Evolutionary conservation across 2,797 vertebrate species (phyloP), one percentile per base, ranked within the genome.

Genomic region (Lacerta viridis): DNA sequence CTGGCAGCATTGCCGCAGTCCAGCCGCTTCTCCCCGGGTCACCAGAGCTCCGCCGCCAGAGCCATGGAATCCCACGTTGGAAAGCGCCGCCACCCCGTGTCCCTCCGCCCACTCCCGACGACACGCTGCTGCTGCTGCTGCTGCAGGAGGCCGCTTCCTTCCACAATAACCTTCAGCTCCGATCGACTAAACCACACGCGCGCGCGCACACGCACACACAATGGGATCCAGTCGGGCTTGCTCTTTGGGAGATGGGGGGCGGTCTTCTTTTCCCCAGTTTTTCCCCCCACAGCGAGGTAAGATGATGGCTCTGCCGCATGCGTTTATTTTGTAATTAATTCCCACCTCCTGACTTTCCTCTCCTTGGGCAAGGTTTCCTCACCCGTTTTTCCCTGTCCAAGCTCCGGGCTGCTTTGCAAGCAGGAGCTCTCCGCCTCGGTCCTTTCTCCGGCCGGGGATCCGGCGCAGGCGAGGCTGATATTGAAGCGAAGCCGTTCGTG

Each of bases 111-210:
- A 20, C 88, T 64, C 87, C 8, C 66, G 41, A n/a, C 39, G 66
- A 23, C 86, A 76, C 72, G 87, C 86, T 2, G 41, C 10, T 13
- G 41, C 17, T 13, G 41, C 17, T 3, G 39, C 23, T 13, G 84
- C 92, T 20, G 94, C 91, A 89, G 88, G 84, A 85, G 90, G 88
- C 90, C 83, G 29, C 81, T 61, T 4, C 75, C 46, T 84, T 78
- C 84, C 87, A 87, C 2, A 36, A 50, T 20, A 88, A 74, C 91
- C 92, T 86, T 79, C 86, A 81, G 84, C 41, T 81, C 80, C 78
- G 59, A 64, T 79, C 82, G 84, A 89, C 80, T 88, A 88, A 87
- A 92, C 74, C 91, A 41, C 64, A 11, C 23, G 66, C 66, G 66
- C 6, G 27, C 27, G 20, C 66, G 66, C 27, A 1, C 64, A 68